Percentiles rank a stretch among this genome's conserved stretches.
phyloP scores from a whole-genome alignment of 2,113 vertebrate genomes.

The Austrofundulus limnaeus region DNA sequence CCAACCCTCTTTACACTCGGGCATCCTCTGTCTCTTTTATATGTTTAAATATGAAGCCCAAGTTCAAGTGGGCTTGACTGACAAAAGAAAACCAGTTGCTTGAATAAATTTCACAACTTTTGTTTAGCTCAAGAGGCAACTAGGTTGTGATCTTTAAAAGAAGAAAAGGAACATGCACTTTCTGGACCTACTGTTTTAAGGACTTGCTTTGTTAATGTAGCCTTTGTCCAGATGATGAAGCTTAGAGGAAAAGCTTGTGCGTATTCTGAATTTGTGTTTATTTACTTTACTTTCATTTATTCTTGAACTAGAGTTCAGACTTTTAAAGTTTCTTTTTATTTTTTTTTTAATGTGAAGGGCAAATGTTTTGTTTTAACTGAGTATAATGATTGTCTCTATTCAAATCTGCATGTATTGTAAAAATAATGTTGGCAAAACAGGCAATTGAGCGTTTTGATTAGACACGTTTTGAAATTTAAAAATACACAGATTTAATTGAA shows the following conservation, averaged over 20 bases:
- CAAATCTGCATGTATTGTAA: neutral
- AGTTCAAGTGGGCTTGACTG: neutral
- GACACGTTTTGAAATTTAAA: too few species aligned
- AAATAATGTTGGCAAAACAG: neutral
- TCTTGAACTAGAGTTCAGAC: too few species aligned
- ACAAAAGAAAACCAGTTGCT: neutral
- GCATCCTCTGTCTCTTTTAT: neutral
- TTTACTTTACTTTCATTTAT: too few species aligned
- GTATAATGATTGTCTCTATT: neutral
- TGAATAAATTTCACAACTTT: neutral
- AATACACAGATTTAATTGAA: neutral
- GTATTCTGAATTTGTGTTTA: too few species aligned
- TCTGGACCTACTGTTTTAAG: neutral
- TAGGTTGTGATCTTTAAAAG: neutral
- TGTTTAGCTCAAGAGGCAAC: neutral
- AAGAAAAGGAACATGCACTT: neutral
- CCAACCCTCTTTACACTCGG: neutral
- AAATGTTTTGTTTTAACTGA: neutral
- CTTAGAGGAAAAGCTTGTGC: too few species aligned
- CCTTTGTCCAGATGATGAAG: too few species aligned
- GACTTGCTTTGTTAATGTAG: neutral
- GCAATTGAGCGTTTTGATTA: too few species aligned
- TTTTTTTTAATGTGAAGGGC: too few species aligned
- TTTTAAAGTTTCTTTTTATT: too few species aligned
- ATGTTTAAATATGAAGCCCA: neutral